These are phyloP conservation scores for Babylonia areolata DNA, from an alignment of 1,140 invertebrate species.

Conservation along the genomic window DNA sequence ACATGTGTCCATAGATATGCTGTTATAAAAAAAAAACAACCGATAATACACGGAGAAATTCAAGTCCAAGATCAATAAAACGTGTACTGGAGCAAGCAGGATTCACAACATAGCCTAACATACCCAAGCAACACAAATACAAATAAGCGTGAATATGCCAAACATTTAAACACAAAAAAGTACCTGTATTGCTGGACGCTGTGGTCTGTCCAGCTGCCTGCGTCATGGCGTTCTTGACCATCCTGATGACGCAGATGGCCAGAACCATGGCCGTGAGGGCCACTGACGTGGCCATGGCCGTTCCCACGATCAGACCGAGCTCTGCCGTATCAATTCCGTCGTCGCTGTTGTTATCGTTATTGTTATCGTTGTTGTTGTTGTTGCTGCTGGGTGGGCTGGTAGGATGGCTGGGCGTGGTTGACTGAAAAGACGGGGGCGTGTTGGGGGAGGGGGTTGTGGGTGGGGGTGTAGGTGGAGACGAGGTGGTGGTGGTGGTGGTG, in stretches of 20 bases:
- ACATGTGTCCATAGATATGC: too few species aligned
- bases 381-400: not conserved
- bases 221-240: not conserved
- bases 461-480: too few species aligned
- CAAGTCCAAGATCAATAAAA: too few species aligned
- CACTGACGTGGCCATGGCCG: not conserved
- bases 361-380: not conserved
- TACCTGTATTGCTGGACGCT: too few species aligned
- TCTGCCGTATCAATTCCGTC: not conserved
- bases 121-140: too few species aligned
- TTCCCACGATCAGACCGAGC: slow-evolving; percentile 29
- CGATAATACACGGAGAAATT: too few species aligned
- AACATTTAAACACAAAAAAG: too few species aligned
- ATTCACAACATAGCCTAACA: too few species aligned
- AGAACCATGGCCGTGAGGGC: slow-evolving; percentile 1
- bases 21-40: too few species aligned
- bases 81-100: too few species aligned
- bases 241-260: slow-evolving; percentile 27
- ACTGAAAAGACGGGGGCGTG: not conserved
- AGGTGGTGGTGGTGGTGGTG: not conserved
- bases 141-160: too few species aligned
- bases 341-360: not conserved
- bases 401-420: not conserved
- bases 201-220: not conserved
- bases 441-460: not conserved